Base-by-base conservation (phyloP, 1,140 invertebrate genomes). In the Ptiloglossa arizonensis region DNA sequence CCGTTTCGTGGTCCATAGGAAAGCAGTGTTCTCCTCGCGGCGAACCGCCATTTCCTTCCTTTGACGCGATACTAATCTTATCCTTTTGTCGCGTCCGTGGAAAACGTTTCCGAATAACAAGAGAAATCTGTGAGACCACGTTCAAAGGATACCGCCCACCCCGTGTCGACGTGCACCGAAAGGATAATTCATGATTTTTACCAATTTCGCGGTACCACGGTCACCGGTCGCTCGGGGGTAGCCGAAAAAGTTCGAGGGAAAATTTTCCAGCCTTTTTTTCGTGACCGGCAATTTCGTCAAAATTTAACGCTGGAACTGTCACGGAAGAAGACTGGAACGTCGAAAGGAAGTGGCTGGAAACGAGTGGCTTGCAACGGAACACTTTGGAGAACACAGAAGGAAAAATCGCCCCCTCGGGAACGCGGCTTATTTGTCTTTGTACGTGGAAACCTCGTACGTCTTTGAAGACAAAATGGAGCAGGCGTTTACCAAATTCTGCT, bases 11-110 rank as follows among this genome's bases (percentile, higher is more conserved):
- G 35, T 48, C 22, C 48, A 0, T 35, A 41, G 62, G 54, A 69
- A 69, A 76, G n/a, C n/a, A n/a, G n/a, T n/a, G n/a, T n/a, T n/a
- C 66, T 76, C 44, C 66, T 69, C 50, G 59, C 1, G 44, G 19
- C 5, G 41, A 50, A 57, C 54, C 66, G 73, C 54, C n/a, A 60
- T 76, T 76, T 76, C 73, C 73, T 69, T 0, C 54, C 41, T 69
- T 76, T 76, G 73, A 69, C 29, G 24, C 66, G 73, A 76, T 76
- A 76, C 41, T 59, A 76, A 76, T 76, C 66, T 76, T 24, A 35
- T 15, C 24, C 5, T 48, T 19, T n/a, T 32, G 0, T 32, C 27
- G 13, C 15, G 5, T 27, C 27, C 6, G n/a, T 11, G 41, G 48
- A n/a, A 59, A 76, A 35, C 29, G 29, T 48, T 50, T 22, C 9